Percentiles rank a stretch among this genome's conserved stretches.
These are phyloP conservation scores for Syngnathus scovelli DNA, from an alignment of 2,113 vertebrate genomes.

Conservation along the genomic window DNA sequence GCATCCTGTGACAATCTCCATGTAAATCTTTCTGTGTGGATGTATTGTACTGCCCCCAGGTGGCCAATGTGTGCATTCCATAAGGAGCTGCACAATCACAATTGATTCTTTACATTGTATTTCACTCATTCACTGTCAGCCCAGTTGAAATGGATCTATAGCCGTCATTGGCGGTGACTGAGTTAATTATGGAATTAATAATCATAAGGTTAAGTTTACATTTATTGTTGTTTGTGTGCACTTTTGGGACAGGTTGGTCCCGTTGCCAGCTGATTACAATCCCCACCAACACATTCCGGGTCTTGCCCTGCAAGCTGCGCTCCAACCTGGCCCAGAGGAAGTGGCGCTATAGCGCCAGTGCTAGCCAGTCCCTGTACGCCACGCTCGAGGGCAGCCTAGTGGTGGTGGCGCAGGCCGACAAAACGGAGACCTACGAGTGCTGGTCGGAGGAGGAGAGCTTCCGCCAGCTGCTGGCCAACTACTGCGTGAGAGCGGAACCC, in stretches of 20 bases:
- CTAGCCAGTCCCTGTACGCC: constrained; percentile 74
- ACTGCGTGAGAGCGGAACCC: constrained; percentile 71
- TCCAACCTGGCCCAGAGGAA: constrained; percentile 82
- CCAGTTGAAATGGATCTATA: no score
- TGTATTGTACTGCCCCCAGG: no score
- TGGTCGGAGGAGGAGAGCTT: constrained; percentile 85
- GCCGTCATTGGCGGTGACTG: no score
- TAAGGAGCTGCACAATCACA: no score
- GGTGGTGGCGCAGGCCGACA: constrained; percentile 75
- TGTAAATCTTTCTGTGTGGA: no score
- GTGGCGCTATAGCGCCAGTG: constrained; percentile 72
- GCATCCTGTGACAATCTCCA: no score
- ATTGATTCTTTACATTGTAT: no score
- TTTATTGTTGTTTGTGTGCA: not conserved
- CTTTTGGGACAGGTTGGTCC: constrained; percentile 46
- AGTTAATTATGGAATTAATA: no score
- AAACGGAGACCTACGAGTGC: constrained; percentile 79
- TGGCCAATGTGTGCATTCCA: no score
- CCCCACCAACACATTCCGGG: constrained; percentile 72
- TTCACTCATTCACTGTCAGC: no score
- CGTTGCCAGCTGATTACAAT: constrained; percentile 73
- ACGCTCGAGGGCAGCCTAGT: constrained; percentile 79
- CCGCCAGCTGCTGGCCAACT: constrained; percentile 81
- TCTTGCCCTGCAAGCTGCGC: constrained; percentile 77
- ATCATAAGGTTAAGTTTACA: no score